Percentiles rank a stretch among this genome's conserved stretches.
Conservation (phyloP, 2,888 invertebrate species). For the Dasysyrphus tricinctus region DNA sequence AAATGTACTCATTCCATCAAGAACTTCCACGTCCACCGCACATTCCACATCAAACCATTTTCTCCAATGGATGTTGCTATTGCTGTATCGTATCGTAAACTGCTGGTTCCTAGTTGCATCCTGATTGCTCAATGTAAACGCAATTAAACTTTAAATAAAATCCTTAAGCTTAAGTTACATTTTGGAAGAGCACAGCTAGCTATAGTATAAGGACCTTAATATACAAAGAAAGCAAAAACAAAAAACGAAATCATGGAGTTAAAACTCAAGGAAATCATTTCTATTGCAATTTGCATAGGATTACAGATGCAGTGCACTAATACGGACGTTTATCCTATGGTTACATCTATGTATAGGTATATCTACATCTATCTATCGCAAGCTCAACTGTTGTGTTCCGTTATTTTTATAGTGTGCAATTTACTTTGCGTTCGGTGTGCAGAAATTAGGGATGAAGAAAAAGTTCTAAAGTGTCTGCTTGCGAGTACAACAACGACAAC, state of each 20-base stretch:
- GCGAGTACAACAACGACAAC: conserved; percentile 41
- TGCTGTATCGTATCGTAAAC: not conserved
- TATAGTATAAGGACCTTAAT: not conserved
- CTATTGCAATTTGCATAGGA: conserved; percentile 74
- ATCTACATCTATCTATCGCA: not conserved
- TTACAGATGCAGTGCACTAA: conserved; percentile 68
- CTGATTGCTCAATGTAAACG: conserved; percentile 72
- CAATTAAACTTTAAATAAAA: conserved; percentile 75
- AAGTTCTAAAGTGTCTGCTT: conserved; percentile 64
- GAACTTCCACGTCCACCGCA: conserved; percentile 29
- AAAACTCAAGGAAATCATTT: conserved; percentile 73
- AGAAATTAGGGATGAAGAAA: conserved; percentile 57
- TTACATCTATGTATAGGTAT: not conserved
- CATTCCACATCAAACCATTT: conserved; percentile 24
- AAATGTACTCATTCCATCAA: not conserved
- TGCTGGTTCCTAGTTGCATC: conserved; percentile 52
- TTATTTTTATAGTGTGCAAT: conserved; percentile 71
- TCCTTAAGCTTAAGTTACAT: conserved; percentile 70
- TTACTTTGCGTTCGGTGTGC: conserved; percentile 59
- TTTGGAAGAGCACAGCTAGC: conserved; percentile 24
- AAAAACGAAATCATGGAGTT: conserved; percentile 68
- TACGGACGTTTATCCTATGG: conserved; percentile 29
- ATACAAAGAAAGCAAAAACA: conserved; percentile 12
- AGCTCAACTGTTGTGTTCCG: conserved; percentile 54
- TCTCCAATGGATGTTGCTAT: not conserved